Evolutionary conservation across 2,888 invertebrate species (phyloP), one percentile per base, ranked within the genome.

Genomic region (Pseudococcus viburni): DNA sequence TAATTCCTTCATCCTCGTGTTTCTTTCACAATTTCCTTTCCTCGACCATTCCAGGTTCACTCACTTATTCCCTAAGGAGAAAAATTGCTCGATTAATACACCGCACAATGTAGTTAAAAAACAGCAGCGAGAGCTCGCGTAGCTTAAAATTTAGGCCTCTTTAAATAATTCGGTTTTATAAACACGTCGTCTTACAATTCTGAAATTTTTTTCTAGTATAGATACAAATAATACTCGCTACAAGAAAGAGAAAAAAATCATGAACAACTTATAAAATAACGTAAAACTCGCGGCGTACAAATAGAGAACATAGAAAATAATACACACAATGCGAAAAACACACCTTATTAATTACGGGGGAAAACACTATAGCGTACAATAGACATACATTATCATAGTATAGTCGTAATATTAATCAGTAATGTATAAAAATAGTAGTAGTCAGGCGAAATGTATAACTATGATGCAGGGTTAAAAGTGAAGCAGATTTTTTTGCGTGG

Each of bases 251-350:
- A 73, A 73, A 73, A 33, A 26, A 73, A 73, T 33, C 68, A 33
- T 73, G 11, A 73, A 73, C 68, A 73, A 73, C 26, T 73, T 73
- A 73, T 0, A 73, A 73, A 73, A 12, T 73, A 73, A 1, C 59
- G 19, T 19, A 3, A 59, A 59, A 59, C 19, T 73, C 68, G 59
- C 59, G 59, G 17, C 5, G 5, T 59, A 59, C 59, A 59, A 59
- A 77, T 77, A 77, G n/a, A 83, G 22, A 83, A 73, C 26, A 73
- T 73, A 83, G 22, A 84, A 84, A 84, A 51, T 39, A 46, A 48
- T 9, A 46, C 17, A 84, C 17, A 84, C 39, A 51, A n/a, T 84
- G 48, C 51, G 51, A 51, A 33, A n/a, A 84, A 84, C 84, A 84
- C 84, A 84, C 26, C 84, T 84, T 84, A 84, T 46, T 17, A 84